A percentile compares a stretch with the other conserved stretches of the same genome.
Evolutionary conservation across 2,113 vertebrate species (phyloP).

Genomic region (Lophochroa leadbeateri): DNA sequence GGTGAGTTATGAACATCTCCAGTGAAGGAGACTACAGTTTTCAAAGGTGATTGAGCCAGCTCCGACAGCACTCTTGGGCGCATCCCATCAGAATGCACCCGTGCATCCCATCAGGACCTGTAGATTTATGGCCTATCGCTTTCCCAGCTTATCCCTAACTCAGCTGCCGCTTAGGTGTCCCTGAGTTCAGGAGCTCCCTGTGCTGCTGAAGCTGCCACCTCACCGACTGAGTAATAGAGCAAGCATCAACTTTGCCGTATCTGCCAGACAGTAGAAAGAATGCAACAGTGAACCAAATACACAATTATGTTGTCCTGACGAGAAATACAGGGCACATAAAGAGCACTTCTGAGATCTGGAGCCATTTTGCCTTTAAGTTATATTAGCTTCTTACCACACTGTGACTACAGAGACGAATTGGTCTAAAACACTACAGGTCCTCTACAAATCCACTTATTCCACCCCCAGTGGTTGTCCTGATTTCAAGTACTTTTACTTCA

Average conservation of each 20-base stretch:
- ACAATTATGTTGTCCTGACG: neutral
- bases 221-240: neutral
- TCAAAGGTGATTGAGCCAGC: neutral
- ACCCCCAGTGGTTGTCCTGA: neutral
- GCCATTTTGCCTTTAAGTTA: neutral
- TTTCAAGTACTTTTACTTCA: neutral
- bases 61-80: neutral
- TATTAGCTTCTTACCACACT: neutral
- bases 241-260: neutral
- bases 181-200: neutral
- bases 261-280: neutral
- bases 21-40: neutral
- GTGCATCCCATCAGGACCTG: neutral
- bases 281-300: neutral
- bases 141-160: neutral
- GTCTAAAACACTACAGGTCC: neutral
- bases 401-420: neutral
- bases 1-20: neutral
- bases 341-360: neutral
- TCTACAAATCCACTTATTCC: neutral
- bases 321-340: neutral
- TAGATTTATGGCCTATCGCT: neutral
- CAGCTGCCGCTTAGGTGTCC: neutral
- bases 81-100: too few relatives aligned
- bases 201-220: neutral